Conservation (phyloP, 2,888 invertebrate genomes). For the Agriopis aurantiaria region DNA sequence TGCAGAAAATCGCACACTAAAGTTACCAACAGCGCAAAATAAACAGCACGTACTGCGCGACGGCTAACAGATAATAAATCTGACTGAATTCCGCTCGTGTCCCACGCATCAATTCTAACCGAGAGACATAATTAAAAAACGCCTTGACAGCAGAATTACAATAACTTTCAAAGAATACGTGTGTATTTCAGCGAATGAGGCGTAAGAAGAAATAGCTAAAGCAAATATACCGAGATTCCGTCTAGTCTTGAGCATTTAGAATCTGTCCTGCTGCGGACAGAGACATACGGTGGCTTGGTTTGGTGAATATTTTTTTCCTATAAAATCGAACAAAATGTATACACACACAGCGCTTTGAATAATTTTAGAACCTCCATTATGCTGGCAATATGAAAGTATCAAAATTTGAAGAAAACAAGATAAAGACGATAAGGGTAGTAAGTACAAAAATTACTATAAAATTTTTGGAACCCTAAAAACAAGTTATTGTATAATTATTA, state of each 20-base stretch:
- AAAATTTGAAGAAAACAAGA: too few relatives aligned
- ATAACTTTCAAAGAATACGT: constrained; percentile 22
- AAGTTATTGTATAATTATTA: too few relatives aligned
- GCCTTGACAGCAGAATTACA: constrained; percentile 22
- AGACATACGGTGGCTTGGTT: constrained; percentile 42
- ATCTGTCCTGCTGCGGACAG: constrained; percentile 50
- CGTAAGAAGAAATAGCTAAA: constrained; percentile 58
- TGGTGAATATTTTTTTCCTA: constrained; percentile 2
- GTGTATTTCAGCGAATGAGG: constrained; percentile 29
- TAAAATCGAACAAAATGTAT: background rate
- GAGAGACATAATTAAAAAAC: constrained; percentile 23
- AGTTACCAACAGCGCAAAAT: constrained; percentile 2
- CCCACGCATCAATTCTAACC: constrained; percentile 22
- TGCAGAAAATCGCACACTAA: constrained; percentile 12
- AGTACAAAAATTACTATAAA: too few relatives aligned
- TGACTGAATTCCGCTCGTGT: constrained; percentile 24
- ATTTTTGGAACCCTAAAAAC: too few relatives aligned
- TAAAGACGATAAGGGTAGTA: too few relatives aligned
- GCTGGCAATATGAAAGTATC: background rate
- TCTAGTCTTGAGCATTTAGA: constrained; percentile 52
- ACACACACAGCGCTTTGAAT: too few relatives aligned
- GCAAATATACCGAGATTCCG: constrained; percentile 64
- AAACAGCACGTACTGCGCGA: constrained; percentile 8
- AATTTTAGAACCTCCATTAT: background rate
- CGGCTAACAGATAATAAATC: constrained; percentile 26